These are phyloP conservation scores for Contarinia nasturtii DNA, from an alignment of 1,140 invertebrate genomes.

Conservation along the genomic window DNA sequence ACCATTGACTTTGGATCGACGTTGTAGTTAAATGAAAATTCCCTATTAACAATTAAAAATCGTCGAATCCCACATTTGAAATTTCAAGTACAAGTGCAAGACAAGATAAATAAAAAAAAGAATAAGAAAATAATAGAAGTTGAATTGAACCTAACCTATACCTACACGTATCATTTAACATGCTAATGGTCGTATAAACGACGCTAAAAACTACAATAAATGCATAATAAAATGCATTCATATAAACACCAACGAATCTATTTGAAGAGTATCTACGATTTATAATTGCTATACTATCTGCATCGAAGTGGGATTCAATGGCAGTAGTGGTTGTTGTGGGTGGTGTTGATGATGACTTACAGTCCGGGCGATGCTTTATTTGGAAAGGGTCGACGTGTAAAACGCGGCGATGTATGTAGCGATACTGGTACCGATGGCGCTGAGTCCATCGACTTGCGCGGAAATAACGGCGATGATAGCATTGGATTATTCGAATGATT, in stretches of 20 bases:
- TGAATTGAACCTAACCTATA: no score
- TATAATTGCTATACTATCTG: no score
- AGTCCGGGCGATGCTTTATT: conserved; percentile 6
- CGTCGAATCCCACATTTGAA: no score
- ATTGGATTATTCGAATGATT: not conserved
- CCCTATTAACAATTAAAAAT: no score
- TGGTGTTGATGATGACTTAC: conserved; percentile 7
- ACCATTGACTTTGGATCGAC: no score
- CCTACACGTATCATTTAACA: not conserved
- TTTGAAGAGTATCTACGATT: no score
- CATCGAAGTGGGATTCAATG: not conserved
- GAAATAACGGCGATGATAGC: conserved; percentile 4
- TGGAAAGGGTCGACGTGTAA: conserved; percentile 2
- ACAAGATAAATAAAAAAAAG: no score
- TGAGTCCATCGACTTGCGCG: conserved; percentile 3
- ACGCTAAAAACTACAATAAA: not conserved
- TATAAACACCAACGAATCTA: no score
- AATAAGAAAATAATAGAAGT: no score
- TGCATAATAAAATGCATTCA: not conserved
- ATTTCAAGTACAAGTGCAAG: no score
- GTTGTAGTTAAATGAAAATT: no score
- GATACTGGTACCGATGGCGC: conserved; percentile 2
- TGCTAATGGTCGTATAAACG: not conserved
- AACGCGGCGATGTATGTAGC: conserved; percentile 4
- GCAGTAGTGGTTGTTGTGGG: not conserved